Conservation (phyloP, 1,140 invertebrate genomes). For the Nasonia giraulti region DNA sequence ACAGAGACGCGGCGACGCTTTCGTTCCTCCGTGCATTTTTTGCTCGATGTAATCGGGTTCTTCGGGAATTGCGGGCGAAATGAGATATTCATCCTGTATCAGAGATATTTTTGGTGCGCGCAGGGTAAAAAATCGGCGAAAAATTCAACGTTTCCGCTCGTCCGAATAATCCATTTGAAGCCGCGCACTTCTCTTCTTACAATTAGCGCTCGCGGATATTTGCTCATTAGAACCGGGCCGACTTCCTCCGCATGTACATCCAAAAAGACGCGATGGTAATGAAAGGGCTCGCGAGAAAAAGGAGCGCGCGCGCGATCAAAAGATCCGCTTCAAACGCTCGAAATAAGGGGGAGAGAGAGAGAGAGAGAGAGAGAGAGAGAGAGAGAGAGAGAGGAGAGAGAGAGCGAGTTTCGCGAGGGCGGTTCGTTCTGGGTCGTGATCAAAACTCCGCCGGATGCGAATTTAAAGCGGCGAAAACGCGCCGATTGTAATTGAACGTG, state of each 20-base stretch:
- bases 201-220: constrained; percentile 25
- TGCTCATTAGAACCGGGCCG: constrained; percentile 27
- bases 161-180: not conserved
- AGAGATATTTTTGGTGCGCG: too few species aligned
- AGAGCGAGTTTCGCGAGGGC: not conserved
- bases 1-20: not conserved
- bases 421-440: constrained; percentile 59
- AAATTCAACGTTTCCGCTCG: too few species aligned
- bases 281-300: constrained; percentile 50
- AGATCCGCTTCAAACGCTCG: constrained; percentile 45
- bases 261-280: constrained; percentile 23
- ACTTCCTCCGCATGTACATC: not conserved
- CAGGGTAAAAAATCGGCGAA: too few species aligned
- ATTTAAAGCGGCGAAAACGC: constrained; percentile 62
- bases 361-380: not conserved
- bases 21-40: too few species aligned
- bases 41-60: too few species aligned
- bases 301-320: constrained; percentile 53
- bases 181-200: not conserved
- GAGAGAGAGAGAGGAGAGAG: not conserved
- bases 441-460: constrained; percentile 63
- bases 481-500: constrained; percentile 64
- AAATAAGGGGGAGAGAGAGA: constrained; percentile 10
- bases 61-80: too few species aligned
- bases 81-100: too few species aligned